These are phyloP conservation scores for Apodemus speciosus DNA, from an alignment of 2,113 vertebrate species.

Conservation along the genomic window DNA sequence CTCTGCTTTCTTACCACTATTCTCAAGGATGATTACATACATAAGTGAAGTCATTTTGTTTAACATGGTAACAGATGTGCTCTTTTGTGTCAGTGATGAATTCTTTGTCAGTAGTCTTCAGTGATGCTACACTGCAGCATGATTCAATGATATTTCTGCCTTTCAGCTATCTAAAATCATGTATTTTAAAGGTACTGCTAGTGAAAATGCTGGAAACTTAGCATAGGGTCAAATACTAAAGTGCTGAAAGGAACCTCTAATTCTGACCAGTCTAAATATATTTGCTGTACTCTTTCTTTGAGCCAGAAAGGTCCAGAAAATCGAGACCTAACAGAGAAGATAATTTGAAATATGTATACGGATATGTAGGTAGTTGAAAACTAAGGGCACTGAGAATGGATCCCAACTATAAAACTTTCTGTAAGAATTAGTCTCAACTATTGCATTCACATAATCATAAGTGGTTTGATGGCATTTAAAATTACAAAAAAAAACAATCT, in stretches of 20 bases:
- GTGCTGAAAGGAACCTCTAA: background rate
- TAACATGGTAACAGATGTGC: background rate
- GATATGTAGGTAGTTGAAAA: background rate
- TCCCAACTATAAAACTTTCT: background rate
- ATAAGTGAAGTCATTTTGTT: background rate
- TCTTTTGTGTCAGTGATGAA: background rate
- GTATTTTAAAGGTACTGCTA: background rate
- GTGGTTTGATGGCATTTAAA: background rate
- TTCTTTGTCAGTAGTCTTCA: background rate
- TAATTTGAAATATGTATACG: background rate
- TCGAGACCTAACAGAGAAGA: background rate
- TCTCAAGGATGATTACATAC: background rate
- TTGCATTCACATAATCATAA: background rate
- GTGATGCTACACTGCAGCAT: background rate
- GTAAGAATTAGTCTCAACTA: background rate
- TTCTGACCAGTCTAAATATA: background rate
- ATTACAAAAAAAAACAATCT: background rate
- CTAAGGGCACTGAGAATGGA: background rate
- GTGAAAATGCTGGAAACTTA: background rate
- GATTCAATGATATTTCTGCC: background rate
- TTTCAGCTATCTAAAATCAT: background rate
- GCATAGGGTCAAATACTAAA: background rate
- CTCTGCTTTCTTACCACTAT: background rate
- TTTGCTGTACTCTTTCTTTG: background rate
- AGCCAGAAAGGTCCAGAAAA: background rate